Evolutionary conservation across 2,888 invertebrate genomes (phyloP), one percentile per base, ranked within the genome.

Genomic region (Lasioglossum oenotherae): DNA sequence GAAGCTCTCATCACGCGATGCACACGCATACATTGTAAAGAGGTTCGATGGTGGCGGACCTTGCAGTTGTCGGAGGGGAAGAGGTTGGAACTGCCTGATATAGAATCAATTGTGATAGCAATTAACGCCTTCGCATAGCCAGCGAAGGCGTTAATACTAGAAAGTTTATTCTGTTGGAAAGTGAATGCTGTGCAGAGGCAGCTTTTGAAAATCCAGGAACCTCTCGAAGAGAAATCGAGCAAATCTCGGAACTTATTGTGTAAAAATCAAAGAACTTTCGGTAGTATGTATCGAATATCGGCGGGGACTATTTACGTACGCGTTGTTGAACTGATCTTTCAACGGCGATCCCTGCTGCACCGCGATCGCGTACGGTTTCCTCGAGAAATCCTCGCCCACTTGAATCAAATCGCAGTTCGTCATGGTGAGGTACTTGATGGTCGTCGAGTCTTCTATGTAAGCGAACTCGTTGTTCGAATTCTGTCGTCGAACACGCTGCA

Each of bases 281-380:
- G 12, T 44, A 44, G 14, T 44, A 44, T 4, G 3, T 4, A 44
- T 44, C 44, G 14, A 44, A 14, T 4, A 44, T 23, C 4, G 49
- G 49, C 64, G 38, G 38, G 10, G 19, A 38, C n/a, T 41, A 53
- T 81, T 76, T 82, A 88, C 98, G 97, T 95, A 99, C 99, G 98
- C 99, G 94, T 98, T 98, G 94, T 99, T 99, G 89, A 99, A 98
- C 94, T 98, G 98, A 95, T 99, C 99, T 94, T 98, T 98, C 75
- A 99, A 96, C 1, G 98, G 98, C 0, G 99, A 99, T 0, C 99
- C 98, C 94, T 99, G 99, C 94, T 99, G 99, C 0, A 99, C 99
- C 0, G 99, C 99, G 74, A 99, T 97, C 0, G 99, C 99, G 93
- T 99, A 99, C 0, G 99, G 99, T 94, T 99, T 99, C 84, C 99